Evolutionary conservation across 1,140 invertebrate genomes (phyloP).

Genomic region (Psilanteris sp.): DNA sequence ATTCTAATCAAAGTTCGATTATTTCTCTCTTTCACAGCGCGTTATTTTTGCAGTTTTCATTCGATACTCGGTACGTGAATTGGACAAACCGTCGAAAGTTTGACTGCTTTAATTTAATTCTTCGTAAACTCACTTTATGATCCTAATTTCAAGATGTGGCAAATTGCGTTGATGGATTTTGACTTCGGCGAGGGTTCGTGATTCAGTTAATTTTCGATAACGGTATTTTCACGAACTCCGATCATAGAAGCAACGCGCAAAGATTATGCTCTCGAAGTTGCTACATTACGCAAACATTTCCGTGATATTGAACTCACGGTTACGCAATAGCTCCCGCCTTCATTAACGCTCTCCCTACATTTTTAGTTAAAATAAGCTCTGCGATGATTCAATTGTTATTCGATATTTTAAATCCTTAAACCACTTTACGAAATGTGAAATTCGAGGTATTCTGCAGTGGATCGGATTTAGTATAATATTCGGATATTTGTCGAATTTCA

Average conservation of each 20-base stretch:
- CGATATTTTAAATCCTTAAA: slow-evolving; percentile 16
- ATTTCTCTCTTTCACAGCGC: neutral
- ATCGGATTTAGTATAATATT: too few species aligned
- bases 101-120: slow-evolving; percentile 9
- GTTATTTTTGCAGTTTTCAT: neutral
- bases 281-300: slow-evolving; percentile 13
- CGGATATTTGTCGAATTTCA: too few species aligned
- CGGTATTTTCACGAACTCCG: neutral
- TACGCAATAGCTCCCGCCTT: slow-evolving; percentile 28
- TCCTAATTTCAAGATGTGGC: slow-evolving; percentile 2
- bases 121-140: slow-evolving; percentile 3
- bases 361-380: slow-evolving; percentile 38
- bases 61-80: too few species aligned
- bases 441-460: neutral
- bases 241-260: slow-evolving; percentile 4
- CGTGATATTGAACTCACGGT: slow-evolving; percentile 12
- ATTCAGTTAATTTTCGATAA: slow-evolving; percentile 39
- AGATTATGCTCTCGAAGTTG: slow-evolving; percentile 28
- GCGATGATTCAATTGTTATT: slow-evolving; percentile 18
- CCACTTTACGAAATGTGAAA: slow-evolving; percentile 6
- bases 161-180: slow-evolving; percentile 42
- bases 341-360: slow-evolving; percentile 7
- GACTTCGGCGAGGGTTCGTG: slow-evolving; percentile 8
- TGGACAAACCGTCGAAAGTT: slow-evolving; percentile 8
- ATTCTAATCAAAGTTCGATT: slow-evolving; percentile 3